Base-by-base conservation (phyloP, 1,140 invertebrate species). In the Drosophila busckii region DNA sequence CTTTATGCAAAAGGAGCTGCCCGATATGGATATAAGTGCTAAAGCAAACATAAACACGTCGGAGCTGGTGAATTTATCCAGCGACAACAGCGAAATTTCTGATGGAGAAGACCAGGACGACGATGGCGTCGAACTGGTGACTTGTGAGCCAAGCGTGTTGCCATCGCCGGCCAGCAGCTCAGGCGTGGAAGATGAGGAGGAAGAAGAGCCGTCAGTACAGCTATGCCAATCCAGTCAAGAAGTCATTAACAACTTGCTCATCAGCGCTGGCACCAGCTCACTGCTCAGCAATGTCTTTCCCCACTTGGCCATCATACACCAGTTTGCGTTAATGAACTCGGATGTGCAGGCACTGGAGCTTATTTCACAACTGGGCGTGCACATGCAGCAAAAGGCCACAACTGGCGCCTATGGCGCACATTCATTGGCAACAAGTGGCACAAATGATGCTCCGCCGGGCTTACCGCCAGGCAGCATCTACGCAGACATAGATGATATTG, bases 401-500 rank as follows among this genome's bases (percentile, higher is more conserved):
- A 58, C 61, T 0, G 84, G 84, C 9, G 71, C 78, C 2, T 86
- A 86, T 40, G 61, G 41, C 2, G 44, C 62, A 10, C 19, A 80
- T 3, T 49, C 83, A 4, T 38, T 85, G 52, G 60, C 76, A 12
- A 23, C 69, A 13, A 50, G n/a, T 23, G 19, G 34, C 0, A n/a
- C n/a, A n/a, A n/a, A n/a, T n/a, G 55, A 53, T 3, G 20, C 25
- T 1, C 42, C 12, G 13, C 20, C 4, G 13, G 38, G 13, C 9
- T 12, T 82, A 9, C 76, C 75, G 4, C 75, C 76, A 7, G 75
- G 82, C 6, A 82, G 53, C 17, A 66, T 85, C 10, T 85, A 59
- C 20, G 76, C 76, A 2, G 84, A 86, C 29, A 84, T 86, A 7
- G 84, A 86, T 63, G 84, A 86, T 46, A 86, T 86, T 8, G 84